Evolutionary conservation across 1,140 invertebrate genomes (phyloP), one percentile per base, ranked within the genome.

Genomic region (Pseudomyrmex dendroicus): DNA sequence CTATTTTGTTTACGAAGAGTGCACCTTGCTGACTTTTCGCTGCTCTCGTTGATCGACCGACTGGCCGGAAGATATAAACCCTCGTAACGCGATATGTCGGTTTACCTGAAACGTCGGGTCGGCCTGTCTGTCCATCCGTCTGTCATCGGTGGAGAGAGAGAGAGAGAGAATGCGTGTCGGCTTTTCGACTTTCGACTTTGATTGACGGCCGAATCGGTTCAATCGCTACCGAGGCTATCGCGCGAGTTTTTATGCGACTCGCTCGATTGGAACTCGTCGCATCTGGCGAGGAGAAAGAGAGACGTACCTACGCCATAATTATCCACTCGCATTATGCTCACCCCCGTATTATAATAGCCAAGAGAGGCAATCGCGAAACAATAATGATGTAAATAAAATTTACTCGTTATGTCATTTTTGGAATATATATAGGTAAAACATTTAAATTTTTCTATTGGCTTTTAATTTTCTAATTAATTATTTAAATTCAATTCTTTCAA

Each of bases 131-230:
- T 25, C 57, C 70, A 73, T 73, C 68, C 78, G 78, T 74, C 78
- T 73, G 78, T 73, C 72, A 63, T 70, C 54, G 66, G 35, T 4
- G 5, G 4, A 35, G 35, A 35, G 35, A 35, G 35, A 35, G 35
- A 72, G 66, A 80, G n/a, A 70, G 63, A 46, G 46, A 52, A 3
- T 35, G 50, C 64, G 46, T 62, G 83, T 84, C 84, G 54, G 61
- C 87, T 89, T 89, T 89, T 89, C 87, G 84, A 86, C 82, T 89
- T 77, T 56, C 80, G 88, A 89, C 87, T 89, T 89, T 88, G 88
- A 89, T 83, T 89, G 87, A 89, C 87, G 48, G 74, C 22, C 74
- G 72, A 70, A 87, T 87, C 84, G 76, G 64, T 56, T 52, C 61
- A 68, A 88, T 89, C 82, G 83, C 72, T 48, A 12, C 22, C 76